phyloP scores from a whole-genome alignment of 2,113 vertebrate species.

The Catharus bicknelli region DNA sequence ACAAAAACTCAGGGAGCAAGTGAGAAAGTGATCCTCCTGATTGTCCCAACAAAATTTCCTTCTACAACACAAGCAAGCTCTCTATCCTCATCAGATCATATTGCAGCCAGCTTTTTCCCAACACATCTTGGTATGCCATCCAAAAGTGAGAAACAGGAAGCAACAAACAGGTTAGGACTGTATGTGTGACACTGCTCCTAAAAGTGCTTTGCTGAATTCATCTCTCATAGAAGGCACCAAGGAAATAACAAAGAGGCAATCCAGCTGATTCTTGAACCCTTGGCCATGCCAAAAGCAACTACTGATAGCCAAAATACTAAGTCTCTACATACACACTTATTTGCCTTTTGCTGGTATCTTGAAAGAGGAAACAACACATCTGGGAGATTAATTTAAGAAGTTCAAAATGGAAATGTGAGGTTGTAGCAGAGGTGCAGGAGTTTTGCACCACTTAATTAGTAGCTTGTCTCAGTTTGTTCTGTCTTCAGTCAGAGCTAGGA shows the following conservation, averaged over 20 bases:
- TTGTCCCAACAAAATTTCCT: neutral
- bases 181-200: neutral
- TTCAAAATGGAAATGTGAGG: constrained; percentile 17
- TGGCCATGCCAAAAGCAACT: neutral
- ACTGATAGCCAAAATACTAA: neutral
- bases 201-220: neutral
- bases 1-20: neutral
- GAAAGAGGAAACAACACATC: constrained; percentile 34
- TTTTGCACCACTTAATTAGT: too few relatives aligned
- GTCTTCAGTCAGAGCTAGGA: too few relatives aligned
- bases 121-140: rapidly evolving
- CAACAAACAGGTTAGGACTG: neutral
- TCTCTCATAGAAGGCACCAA: neutral
- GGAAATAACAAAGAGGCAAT: neutral
- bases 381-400: constrained; percentile 28
- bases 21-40: neutral
- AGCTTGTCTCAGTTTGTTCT: too few relatives aligned
- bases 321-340: neutral
- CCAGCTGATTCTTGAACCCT: neutral
- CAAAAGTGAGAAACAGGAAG: neutral
- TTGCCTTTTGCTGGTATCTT: neutral
- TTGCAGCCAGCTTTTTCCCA: neutral
- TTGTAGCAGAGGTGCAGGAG: neutral
- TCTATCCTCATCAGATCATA: neutral
- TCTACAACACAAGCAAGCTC: neutral